Evolutionary conservation across 2,113 vertebrate species (phyloP), one percentile per base, ranked within the genome.

Genomic region (Poicephalus meyeri): DNA sequence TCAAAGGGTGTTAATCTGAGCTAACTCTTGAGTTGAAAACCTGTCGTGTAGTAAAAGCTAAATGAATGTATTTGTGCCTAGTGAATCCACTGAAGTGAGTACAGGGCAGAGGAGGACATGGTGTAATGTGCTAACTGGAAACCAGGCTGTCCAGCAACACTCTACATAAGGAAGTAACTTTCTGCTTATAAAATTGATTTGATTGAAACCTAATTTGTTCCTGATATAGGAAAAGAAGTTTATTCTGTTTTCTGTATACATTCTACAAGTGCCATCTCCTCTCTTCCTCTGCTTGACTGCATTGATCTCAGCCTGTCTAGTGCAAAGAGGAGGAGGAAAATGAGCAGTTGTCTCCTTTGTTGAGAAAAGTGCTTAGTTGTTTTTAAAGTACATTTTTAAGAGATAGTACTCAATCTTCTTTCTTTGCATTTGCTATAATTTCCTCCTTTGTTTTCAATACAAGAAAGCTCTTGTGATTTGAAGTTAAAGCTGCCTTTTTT

Each of bases 381-480:
- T 87, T 31, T 49, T 69, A 82, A 79, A 58, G 52, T 80, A 72
- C 37, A 28, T 92, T 93, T 95, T 85, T n/a, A 92, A 96, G 82
- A 86, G 85, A 37, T 10, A 39, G 16, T 47, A 35, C 84, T 92
- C 12, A 76, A 47, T 70, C 47, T 35, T n/a, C 53, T 83, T 90
- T 63, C 91, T 88, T 17, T 47, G 44, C 24, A 41, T 89, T 77
- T 6, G 18, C 65, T 86, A 0, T 88, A 74, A 93, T 96, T 95
- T 96, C 68, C 89, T 91, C 71, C 61, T 64, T 46, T 56, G 11
- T 52, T 65, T 81, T 71, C 88, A 66, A 0, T 42, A 18, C n/a
- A 80, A 58, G 72, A 86, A 88, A 52, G 8, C 53, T 78, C 33
- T 58, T 70, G 49, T 29, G 19, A 25, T 76, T 81, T 52, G 53